These are phyloP conservation scores for Apodemus speciosus DNA, from an alignment of 2,113 vertebrate species.

Conservation along the genomic window DNA sequence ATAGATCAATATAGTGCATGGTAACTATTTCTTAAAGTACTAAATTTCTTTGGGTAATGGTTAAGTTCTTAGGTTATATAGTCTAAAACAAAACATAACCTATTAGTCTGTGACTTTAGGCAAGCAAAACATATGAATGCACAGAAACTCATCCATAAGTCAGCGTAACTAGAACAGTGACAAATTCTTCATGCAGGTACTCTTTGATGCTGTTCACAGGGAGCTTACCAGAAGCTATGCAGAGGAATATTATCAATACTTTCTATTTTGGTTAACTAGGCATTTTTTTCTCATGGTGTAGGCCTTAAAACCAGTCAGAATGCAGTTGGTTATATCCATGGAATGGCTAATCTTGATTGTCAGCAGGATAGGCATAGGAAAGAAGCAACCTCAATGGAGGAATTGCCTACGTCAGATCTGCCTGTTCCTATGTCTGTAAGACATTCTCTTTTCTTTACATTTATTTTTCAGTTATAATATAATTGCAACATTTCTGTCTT, in stretches of 20 bases:
- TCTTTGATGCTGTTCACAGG: neutral
- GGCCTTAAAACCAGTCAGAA: neutral
- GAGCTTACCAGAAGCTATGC: neutral
- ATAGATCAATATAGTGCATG: neutral
- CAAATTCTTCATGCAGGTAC: neutral
- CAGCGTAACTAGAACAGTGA: neutral
- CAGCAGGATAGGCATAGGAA: neutral
- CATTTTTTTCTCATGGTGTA: neutral
- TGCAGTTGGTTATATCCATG: neutral
- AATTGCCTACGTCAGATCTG: neutral
- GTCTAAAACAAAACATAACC: neutral
- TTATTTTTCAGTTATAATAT: neutral
- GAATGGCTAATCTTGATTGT: neutral
- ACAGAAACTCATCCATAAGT: neutral
- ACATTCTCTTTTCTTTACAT: neutral
- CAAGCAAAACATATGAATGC: neutral
- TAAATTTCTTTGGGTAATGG: neutral
- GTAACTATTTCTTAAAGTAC: neutral
- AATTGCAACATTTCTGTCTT: neutral
- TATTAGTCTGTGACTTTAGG: neutral
- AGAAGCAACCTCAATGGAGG: neutral
- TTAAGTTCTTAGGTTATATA: neutral
- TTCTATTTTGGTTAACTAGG: constrained; percentile 24
- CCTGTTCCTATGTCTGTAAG: neutral
- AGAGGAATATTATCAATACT: neutral